Evolutionary conservation across 2,797 vertebrate genomes (phyloP), one percentile per base, ranked within the genome.

Genomic region (Lacerta agilis): DNA sequence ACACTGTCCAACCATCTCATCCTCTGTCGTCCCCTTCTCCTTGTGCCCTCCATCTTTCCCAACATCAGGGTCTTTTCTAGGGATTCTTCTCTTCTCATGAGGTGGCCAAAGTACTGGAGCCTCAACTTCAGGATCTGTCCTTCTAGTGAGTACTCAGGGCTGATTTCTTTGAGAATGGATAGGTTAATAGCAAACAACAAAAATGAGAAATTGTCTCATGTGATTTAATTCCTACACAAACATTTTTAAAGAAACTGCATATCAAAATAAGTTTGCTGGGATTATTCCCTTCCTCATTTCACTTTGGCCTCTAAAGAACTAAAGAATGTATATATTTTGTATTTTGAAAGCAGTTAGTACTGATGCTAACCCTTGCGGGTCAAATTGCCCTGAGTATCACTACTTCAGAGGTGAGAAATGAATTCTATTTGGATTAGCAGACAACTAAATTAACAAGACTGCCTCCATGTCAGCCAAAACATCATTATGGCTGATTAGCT

Each of bases 361-460:
- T 76, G 69, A 69, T 38, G 4, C 76, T 89, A 82, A 86, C 86
- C 49, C 87, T 83, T 75, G 11, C 67, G 82, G 85, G 79, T 83
- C 88, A 87, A 85, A 85, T 67, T 88, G 86, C 80, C 88, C 76
- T 61, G 83, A 86, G 86, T 67, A 83, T 77, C 79, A 82, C 67
- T 89, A 90, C 88, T 79, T 86, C 86, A 83, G 83, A 85, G 89
- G 83, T 83, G 79, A 88, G 83, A 38, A 89, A 76, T 15, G 79
- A 85, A 71, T 36, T 72, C 20, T 36, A 33, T 20, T 58, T 79
- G 29, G 33, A 78, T 82, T 38, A 82, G 36, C 78, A 86, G 85
- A 77, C 89, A 78, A 85, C 2, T 27, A 83, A 71, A 78, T 87
- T 87, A 79, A 85, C 80, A 36, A 77, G 87, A 69, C 91, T 58